These are phyloP conservation scores for Epirrhoe tristata DNA, from an alignment of 2,888 invertebrate species.

Conservation along the genomic window DNA sequence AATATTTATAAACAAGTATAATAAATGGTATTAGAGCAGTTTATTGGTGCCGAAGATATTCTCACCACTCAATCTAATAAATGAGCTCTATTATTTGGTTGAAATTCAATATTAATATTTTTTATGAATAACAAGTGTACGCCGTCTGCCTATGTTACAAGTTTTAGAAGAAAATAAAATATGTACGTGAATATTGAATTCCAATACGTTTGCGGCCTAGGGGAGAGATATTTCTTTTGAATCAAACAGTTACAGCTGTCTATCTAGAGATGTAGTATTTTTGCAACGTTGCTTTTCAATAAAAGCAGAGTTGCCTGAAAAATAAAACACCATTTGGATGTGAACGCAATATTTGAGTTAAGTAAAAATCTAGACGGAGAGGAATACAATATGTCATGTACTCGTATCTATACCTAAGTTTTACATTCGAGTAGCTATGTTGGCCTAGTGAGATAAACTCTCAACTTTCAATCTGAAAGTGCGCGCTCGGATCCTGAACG, in stretches of 20 bases:
- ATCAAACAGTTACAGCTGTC: slow-evolving; percentile 7
- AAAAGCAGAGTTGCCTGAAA: too few species aligned
- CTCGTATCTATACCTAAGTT: too few species aligned
- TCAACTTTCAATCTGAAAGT: too few species aligned
- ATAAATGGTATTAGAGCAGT: slow-evolving; percentile 20
- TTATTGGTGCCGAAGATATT: slow-evolving; percentile 36
- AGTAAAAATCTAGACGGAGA: too few species aligned
- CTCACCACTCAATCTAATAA: slow-evolving; percentile 35
- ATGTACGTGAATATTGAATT: slow-evolving; percentile 21
- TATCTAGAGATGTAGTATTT: not conserved
- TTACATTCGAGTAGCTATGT: too few species aligned
- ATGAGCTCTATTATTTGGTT: slow-evolving; percentile 27
- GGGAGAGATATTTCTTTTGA: slow-evolving; percentile 19
- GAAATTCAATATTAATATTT: slow-evolving; percentile 38
- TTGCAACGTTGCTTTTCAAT: too few species aligned
- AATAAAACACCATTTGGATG: not conserved
- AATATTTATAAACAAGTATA: slow-evolving; percentile 29
- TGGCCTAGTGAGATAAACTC: too few species aligned
- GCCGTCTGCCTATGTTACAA: slow-evolving; percentile 3
- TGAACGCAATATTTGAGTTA: too few species aligned
- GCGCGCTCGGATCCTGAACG: too few species aligned
- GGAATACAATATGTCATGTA: too few species aligned
- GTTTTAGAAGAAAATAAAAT: slow-evolving; percentile 16
- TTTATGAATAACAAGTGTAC: slow-evolving; percentile 29
- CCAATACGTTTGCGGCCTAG: slow-evolving; percentile 13